These are phyloP conservation scores for Muscicapa comitata DNA, from an alignment of 2,797 vertebrate genomes.

Conservation along the genomic window DNA sequence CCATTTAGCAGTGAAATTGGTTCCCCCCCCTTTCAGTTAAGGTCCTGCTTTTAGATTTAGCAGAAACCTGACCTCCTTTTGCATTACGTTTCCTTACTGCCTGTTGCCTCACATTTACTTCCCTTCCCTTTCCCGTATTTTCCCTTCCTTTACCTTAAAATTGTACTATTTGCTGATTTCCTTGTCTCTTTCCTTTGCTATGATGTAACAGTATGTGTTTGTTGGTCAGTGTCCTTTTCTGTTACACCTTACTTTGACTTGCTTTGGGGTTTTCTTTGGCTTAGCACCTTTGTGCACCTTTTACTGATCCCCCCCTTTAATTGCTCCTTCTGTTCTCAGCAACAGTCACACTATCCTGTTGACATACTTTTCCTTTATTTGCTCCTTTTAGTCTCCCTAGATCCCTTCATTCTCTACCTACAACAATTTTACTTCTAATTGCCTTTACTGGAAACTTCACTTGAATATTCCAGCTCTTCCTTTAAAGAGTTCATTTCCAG, in stretches of 20 bases:
- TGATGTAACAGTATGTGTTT: not conserved
- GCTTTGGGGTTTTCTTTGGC: not conserved
- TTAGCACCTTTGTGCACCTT: not conserved
- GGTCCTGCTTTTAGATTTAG: not conserved
- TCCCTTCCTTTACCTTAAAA: not conserved
- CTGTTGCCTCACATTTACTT: not conserved
- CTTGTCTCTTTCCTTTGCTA: not conserved
- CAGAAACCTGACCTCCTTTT: not conserved
- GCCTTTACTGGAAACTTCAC: not conserved
- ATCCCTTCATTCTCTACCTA: not conserved
- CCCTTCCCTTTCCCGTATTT: not conserved
- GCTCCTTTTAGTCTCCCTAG: not conserved
- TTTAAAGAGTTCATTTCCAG: conserved; percentile 51
- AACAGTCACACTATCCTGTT: not conserved
- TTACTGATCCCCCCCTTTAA: not conserved
- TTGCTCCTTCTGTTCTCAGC: not conserved
- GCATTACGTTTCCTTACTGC: not conserved
- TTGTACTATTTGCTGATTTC: not conserved
- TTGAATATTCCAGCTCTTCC: conserved; percentile 1
- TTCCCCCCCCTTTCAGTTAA: not conserved
- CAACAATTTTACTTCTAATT: not conserved
- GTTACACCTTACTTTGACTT: not conserved
- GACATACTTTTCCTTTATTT: not conserved
- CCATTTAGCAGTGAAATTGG: not conserved
- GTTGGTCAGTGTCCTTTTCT: not conserved